Base-by-base conservation (phyloP, 1,140 invertebrate species). In the Oedothorax gibbosus region DNA sequence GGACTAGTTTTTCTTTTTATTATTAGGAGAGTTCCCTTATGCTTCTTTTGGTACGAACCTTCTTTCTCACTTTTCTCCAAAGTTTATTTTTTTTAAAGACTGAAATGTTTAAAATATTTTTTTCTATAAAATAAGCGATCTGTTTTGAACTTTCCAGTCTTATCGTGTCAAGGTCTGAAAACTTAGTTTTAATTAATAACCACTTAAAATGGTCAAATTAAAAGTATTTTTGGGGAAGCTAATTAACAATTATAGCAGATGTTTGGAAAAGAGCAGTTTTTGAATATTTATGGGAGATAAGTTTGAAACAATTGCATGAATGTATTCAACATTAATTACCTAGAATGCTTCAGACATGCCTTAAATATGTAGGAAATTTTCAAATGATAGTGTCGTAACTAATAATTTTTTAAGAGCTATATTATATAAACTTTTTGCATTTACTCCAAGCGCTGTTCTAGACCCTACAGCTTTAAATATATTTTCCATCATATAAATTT, bases 171-270 rank as follows among this genome's bases (percentile, higher is more conserved):
- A 82, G 68, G 66, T 73, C 73, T 73, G 68, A 73, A 73, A 73
- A 82, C 80, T 82, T 73, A 73, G 68, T 82, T 82, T 82, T 82
- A 82, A 82, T 82, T 82, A 82, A 82, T 82, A 82, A 82, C 80
- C 18, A 68, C 18, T n/a, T 50, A 57, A 81, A 35, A 71, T 71
- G 78, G 69, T 65, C 18, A 82, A 82, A 73, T 72, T 72, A 73
- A 79, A 79, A 66, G 62, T 1, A 71, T 18, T n/a, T 2, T 15
- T 1, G 2, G 57, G 12, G 69, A 79, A 68, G n/a, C 49, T 57
- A 80, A 80, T 80, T 68, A 71, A 71, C 21, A 66, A 82, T 82
- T 82, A 82, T 64, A 64, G 68, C 72, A 82, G 80, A 72, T 77
- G 11, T 35, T 11, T 8, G 75, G 18, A 62, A 57, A 56, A 51